These are phyloP conservation scores for Penaeus japonicus DNA, from an alignment of 1,140 invertebrate species.

Conservation along the genomic window DNA sequence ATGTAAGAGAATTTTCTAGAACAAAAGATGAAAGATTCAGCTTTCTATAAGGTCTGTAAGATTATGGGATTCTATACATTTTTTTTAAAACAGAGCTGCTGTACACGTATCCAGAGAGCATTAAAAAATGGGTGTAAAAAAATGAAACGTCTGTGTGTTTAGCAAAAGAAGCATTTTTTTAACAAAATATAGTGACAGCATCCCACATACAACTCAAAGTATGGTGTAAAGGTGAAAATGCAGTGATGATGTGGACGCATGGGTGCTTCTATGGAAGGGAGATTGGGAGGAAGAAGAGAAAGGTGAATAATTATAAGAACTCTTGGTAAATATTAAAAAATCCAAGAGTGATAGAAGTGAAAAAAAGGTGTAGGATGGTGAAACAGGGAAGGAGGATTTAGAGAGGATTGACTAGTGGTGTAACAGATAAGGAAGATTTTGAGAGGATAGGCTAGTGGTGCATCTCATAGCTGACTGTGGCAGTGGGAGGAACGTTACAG, in stretches of 20 bases:
- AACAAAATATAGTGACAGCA: too few relatives aligned
- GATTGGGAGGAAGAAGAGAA: neutral
- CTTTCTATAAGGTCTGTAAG: too few relatives aligned
- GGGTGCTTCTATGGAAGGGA: neutral
- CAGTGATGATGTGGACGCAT: neutral
- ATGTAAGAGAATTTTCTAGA: too few relatives aligned
- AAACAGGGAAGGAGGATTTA: neutral
- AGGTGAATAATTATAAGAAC: neutral
- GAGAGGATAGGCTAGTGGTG: neutral
- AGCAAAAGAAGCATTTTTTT: too few relatives aligned
- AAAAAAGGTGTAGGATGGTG: neutral
- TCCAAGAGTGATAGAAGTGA: neutral
- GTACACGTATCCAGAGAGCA: too few relatives aligned
- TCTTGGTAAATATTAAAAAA: neutral
- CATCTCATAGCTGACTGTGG: neutral
- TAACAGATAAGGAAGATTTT: neutral
- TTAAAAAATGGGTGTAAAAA: too few relatives aligned
- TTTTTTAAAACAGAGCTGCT: too few relatives aligned
- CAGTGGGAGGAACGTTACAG: neutral
- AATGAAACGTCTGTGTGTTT: too few relatives aligned
- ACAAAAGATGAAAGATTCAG: too few relatives aligned
- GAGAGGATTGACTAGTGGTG: neutral
- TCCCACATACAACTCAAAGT: neutral
- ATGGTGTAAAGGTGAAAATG: neutral
- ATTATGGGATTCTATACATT: too few relatives aligned